Evolutionary conservation across 2,888 invertebrate genomes (phyloP).

Genomic region (Lepidocyrtoides sp.): DNA sequence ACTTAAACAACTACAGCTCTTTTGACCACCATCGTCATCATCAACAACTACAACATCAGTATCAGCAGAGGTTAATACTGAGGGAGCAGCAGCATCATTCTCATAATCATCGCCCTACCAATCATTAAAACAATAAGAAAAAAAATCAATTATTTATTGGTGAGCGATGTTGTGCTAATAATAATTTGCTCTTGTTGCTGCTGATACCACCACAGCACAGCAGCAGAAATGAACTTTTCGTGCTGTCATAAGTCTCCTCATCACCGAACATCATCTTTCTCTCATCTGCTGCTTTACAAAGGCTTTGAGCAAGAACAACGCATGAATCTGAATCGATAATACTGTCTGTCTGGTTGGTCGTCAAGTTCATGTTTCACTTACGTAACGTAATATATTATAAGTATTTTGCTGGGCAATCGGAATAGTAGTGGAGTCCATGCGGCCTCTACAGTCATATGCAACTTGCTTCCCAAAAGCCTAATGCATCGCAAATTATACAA

Average conservation of each 20-base stretch:
- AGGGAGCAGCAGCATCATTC: not conserved
- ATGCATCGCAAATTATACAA: not conserved
- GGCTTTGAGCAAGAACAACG: conserved; percentile 10
- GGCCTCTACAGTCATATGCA: conserved; percentile 12
- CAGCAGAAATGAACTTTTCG: conserved; percentile 55
- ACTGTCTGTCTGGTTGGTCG: conserved; percentile 28
- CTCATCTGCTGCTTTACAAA: conserved; percentile 12
- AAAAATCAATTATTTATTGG: conserved; percentile 70
- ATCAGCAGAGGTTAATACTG: not conserved
- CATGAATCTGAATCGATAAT: conserved; percentile 63
- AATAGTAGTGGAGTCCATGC: conserved; percentile 47
- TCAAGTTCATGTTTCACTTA: conserved; percentile 38
- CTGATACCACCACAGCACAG: not conserved
- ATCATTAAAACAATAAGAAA: conserved; percentile 68
- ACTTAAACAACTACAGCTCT: conserved; percentile 62
- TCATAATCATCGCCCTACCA: conserved; percentile 22
- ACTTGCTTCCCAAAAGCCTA: not conserved
- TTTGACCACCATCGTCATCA: conserved; percentile 53
- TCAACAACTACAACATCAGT: conserved; percentile 28
- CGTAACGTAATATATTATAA: conserved; percentile 36
- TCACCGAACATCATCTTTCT: conserved; percentile 8
- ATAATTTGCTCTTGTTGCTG: conserved; percentile 32
- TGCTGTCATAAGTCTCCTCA: conserved; percentile 48
- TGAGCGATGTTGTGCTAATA: conserved; percentile 64
- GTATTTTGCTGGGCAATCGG: conserved; percentile 19